Percentiles rank a stretch among this genome's conserved stretches.
Conservation (phyloP, 2,888 invertebrate species). For the Ceraclea dissimilis region DNA sequence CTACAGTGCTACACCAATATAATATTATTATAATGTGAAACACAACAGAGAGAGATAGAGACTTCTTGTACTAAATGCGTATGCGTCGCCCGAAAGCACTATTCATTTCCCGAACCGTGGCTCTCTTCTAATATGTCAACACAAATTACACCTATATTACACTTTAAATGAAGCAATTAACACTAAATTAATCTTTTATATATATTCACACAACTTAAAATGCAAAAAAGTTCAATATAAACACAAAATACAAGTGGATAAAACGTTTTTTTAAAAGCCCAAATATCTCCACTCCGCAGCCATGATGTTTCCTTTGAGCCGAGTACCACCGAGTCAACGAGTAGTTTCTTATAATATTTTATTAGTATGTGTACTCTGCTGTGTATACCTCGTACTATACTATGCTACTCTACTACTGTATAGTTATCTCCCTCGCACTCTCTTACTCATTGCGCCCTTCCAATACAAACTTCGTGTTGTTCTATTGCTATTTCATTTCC, state of each 20-base stretch:
- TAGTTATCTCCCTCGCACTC: neutral
- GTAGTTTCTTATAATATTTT: conserved; percentile 42
- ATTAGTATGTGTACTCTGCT: conserved; percentile 46
- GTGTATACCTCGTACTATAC: neutral
- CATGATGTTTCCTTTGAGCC: conserved; percentile 53
- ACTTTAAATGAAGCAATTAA: conserved; percentile 44
- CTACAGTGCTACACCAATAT: conserved; percentile 52
- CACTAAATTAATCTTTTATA: conserved; percentile 45
- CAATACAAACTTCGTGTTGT: neutral
- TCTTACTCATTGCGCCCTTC: neutral
- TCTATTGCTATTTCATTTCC: neutral
- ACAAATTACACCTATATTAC: conserved; percentile 49
- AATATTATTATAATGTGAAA: neutral
- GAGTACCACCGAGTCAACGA: neutral
- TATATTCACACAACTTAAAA: conserved; percentile 49
- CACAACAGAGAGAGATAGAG: neutral
- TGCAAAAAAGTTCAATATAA: conserved; percentile 52
- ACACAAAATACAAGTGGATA: conserved; percentile 48
- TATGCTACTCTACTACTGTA: neutral
- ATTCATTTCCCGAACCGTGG: conserved; percentile 54
- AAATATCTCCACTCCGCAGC: conserved; percentile 51
- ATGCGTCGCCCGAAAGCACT: conserved; percentile 52
- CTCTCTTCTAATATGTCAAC: conserved; percentile 49
- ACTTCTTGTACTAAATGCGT: conserved; percentile 43
- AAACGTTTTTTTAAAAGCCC: conserved; percentile 53